Percentiles rank a stretch among this genome's conserved stretches.
Evolutionary conservation across 2,113 vertebrate species (phyloP).

Genomic region (Phyllostomus discolor): DNA sequence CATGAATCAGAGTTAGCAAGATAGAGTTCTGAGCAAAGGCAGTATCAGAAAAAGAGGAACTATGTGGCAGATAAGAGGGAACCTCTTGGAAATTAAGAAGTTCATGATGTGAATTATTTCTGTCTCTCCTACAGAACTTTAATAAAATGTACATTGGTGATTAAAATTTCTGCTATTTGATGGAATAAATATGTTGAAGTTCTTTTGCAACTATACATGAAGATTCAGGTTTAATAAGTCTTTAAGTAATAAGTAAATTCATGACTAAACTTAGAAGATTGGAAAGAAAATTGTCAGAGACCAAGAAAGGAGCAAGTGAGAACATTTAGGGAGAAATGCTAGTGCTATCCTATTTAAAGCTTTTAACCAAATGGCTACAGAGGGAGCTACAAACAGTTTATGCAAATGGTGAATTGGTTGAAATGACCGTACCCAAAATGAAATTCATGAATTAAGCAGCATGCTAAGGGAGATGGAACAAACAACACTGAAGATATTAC

Average conservation of each 20-base stretch:
- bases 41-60: background rate
- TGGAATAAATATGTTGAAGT: background rate
- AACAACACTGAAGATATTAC: background rate
- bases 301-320: background rate
- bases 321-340: background rate
- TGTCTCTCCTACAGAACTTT: background rate
- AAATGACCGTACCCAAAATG: background rate
- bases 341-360: background rate
- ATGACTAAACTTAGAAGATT: background rate
- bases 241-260: background rate
- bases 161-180: background rate
- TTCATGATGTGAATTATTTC: background rate
- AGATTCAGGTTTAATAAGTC: background rate
- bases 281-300: background rate
- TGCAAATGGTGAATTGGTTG: background rate
- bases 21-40: background rate
- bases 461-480: background rate
- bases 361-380: background rate
- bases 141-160: background rate
- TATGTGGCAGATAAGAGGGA: background rate
- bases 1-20: background rate
- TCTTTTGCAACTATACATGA: background rate
- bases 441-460: background rate
- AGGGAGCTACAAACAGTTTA: background rate
- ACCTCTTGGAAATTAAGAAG: background rate